Evolutionary conservation across 2,113 vertebrate species (phyloP), one percentile per base, ranked within the genome.

Genomic region (Atlantisia rogersi): DNA sequence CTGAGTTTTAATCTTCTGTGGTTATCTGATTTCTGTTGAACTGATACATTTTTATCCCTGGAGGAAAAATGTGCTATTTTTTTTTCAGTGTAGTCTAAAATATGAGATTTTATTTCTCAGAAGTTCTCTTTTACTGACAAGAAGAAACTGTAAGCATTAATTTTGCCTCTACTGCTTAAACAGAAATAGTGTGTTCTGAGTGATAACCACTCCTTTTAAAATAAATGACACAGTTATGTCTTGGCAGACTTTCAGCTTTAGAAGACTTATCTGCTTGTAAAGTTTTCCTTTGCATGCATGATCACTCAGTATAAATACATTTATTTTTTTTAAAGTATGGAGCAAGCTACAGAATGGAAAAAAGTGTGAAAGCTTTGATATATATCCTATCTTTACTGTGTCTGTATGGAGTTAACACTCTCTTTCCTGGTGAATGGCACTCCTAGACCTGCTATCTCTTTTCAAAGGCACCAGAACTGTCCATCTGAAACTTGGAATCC

Each of bases 191-290:
- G 39, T 78, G 50, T 74, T 85, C 37, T 80, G 89, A 95, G 87
- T 89, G 94, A 97, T 94, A 97, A 95, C 70, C 80, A 92, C 73
- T 96, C 50, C 78, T 94, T 95, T 94, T 93, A 97, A 96, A 97
- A 94, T 88, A 93, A 97, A 97, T 69, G 55, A 76, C 58, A 79
- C 68, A 58, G 59, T 78, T 95, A 92, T 88, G 13, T 46, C 79
- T 97, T 97, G 92, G 96, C 93, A 95, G 74, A 22, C 29, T 59
- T 92, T 95, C 96, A 96, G 62, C n/a, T 42, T 42, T 90, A 82
- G 65, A 86, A 92, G 95, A 94, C 93, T 96, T 97, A 95, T 80
- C 92, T 95, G 68, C 96, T 95, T 97, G 83, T 96, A 97, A 97
- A 97, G 68, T 88, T 97, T 92, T 94, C 80, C 84, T 84, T 96